Percentiles rank a stretch among this genome's conserved stretches.
Conservation (phyloP, 2,888 invertebrate genomes). For the Sinelater perroti region DNA sequence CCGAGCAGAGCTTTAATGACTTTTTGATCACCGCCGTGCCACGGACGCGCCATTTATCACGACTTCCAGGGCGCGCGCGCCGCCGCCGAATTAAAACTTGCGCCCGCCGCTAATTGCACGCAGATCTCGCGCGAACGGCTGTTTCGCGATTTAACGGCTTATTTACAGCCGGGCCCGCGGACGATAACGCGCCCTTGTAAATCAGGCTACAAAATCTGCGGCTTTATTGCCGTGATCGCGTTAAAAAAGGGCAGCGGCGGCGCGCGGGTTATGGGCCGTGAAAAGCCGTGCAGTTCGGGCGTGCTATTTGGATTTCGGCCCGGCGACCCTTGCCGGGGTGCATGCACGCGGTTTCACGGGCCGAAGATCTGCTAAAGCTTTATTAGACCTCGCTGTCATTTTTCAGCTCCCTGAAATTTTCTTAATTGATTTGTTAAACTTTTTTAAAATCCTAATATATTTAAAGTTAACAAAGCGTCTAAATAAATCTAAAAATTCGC, state of each 20-base stretch:
- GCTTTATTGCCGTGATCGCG: constrained; percentile 39
- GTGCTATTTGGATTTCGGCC: constrained; percentile 31
- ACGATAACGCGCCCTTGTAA: constrained; percentile 39
- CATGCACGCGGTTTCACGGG: not conserved
- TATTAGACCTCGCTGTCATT: too few species aligned
- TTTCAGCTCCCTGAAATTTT: too few species aligned
- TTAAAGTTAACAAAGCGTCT: too few species aligned
- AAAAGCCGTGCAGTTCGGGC: constrained; percentile 38
- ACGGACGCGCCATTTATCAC: constrained; percentile 53
- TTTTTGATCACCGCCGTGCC: constrained; percentile 54
- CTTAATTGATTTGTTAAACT: too few species aligned
- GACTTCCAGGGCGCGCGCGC: too few species aligned
- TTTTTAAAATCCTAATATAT: too few species aligned
- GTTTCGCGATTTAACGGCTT: constrained; percentile 38
- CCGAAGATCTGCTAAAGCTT: too few species aligned
- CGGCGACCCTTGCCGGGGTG: constrained; percentile 14
- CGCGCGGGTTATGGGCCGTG: constrained; percentile 44
- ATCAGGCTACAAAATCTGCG: constrained; percentile 40
- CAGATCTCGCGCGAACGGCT: constrained; percentile 27
- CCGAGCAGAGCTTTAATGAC: constrained; percentile 50
- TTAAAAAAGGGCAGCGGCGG: constrained; percentile 36
- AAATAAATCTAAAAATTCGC: too few species aligned
- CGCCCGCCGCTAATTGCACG: constrained; percentile 18
- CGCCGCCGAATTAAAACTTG: too few species aligned
- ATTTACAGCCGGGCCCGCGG: constrained; percentile 33